Evolutionary conservation across 2,113 vertebrate genomes (phyloP).

Genomic region (Podarcis cretensis): DNA sequence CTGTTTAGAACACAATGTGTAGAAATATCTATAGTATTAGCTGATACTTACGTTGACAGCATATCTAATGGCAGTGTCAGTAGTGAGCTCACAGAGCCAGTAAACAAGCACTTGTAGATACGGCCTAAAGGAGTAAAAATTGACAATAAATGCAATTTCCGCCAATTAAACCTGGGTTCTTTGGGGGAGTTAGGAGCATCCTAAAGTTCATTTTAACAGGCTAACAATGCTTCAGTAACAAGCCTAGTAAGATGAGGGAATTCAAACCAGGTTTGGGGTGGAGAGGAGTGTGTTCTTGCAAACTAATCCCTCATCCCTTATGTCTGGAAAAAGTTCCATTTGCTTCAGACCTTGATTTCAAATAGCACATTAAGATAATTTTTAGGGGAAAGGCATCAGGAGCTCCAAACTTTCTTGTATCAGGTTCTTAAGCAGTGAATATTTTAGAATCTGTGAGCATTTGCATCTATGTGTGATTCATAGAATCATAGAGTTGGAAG

Average conservation of each 20-base stretch:
- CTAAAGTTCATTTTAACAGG: not conserved
- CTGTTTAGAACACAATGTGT: not conserved
- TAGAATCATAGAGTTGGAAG: too few relatives aligned
- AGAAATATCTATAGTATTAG: not conserved
- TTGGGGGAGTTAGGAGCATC: not conserved
- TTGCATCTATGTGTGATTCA: not conserved
- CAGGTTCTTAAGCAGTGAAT: not conserved
- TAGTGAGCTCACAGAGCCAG: slow-evolving; percentile 97
- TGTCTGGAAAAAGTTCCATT: not conserved
- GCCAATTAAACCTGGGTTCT: not conserved
- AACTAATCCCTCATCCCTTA: not conserved
- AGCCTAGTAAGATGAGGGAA: not conserved
- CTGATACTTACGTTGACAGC: slow-evolving; percentile 93
- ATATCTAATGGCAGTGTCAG: slow-evolving; percentile 96
- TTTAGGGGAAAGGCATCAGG: not conserved
- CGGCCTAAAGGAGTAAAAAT: slow-evolving; percentile 81
- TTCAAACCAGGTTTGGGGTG: not conserved
- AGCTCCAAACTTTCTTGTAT: not conserved
- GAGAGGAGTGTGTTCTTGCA: not conserved
- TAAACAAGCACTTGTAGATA: slow-evolving; percentile 99
- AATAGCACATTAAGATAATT: too few relatives aligned
- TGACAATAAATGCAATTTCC: not conserved
- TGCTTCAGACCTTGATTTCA: not conserved
- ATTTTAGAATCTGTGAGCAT: not conserved
- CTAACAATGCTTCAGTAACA: not conserved